Evolutionary conservation across 2,797 vertebrate genomes (phyloP), one percentile per base, ranked within the genome.

Genomic region (Gymnoscopelus braueri): DNA sequence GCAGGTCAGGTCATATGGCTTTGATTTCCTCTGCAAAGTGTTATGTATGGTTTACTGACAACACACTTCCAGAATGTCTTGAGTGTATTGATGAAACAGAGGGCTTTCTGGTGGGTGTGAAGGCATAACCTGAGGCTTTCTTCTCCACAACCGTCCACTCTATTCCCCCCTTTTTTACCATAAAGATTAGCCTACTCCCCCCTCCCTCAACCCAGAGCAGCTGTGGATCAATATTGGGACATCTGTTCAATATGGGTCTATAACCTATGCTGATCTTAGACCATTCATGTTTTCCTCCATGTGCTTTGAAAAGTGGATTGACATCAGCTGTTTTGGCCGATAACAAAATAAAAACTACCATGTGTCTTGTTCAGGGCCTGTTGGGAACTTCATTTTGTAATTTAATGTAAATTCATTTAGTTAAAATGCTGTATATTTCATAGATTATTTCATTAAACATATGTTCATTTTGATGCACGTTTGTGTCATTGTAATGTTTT

Each of bases 161-260:
- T 73, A 12, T 60, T 51, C 50, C 24, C 50, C 19, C n/a, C n/a
- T n/a, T 14, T 60, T 7, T 47, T 47, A 19, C 11, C 15, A 49
- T 51, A 49, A 44, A 29, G 44, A 60, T 44, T 29, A 6, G 12
- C 64, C 53, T 19, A 35, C 50, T n/a, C 15, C n/a, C 51, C 39
- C 15, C 70, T 14, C 50, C 24, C 61, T 15, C 60, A 23, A 59
- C 56, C 35, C 50, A 19, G 75, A 67, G 54, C 76, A 79, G 82
- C 76, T 81, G 82, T 81, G 74, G 71, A 77, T 84, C 79, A 59
- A 81, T 79, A 78, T 50, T 47, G 65, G 58, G 76, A 74, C 82
- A 81, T 76, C 77, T 84, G 79, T 67, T 57, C 29, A 8, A 59
- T 7, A 32, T 19, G 26, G 23, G 54, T 44, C 39, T 44, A 44